These are phyloP conservation scores for Macroteleia sp. DNA, from an alignment of 2,888 invertebrate species.

Conservation along the genomic window DNA sequence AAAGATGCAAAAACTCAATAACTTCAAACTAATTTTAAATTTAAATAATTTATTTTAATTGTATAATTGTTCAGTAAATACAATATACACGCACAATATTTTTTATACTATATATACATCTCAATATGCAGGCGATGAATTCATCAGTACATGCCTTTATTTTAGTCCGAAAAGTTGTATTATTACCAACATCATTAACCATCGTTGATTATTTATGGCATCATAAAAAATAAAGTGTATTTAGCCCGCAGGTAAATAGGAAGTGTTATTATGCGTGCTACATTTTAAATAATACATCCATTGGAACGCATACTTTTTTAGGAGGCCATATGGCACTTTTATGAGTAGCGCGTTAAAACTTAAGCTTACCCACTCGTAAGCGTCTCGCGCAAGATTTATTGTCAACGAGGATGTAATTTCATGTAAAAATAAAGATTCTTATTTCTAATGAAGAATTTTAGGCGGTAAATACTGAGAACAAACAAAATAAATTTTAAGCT, in stretches of 20 bases:
- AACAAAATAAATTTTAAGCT: too few species aligned
- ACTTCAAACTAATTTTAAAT: too few species aligned
- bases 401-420: slow-evolving; percentile 30
- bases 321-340: slow-evolving; percentile 45
- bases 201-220: slow-evolving; percentile 71
- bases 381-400: slow-evolving; percentile 40
- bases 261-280: slow-evolving; percentile 49
- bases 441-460: too few species aligned
- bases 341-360: slow-evolving; percentile 49
- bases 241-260: slow-evolving; percentile 69
- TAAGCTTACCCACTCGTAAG: slow-evolving; percentile 42
- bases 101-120: too few species aligned
- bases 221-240: slow-evolving; percentile 68
- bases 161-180: slow-evolving; percentile 18
- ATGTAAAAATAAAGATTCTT: too few species aligned
- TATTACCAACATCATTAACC: slow-evolving; percentile 47
- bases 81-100: too few species aligned
- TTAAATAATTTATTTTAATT: too few species aligned
- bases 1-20: too few species aligned
- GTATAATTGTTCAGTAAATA: too few species aligned
- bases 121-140: slow-evolving; percentile 14
- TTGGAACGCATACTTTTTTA: slow-evolving; percentile 22
- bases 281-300: slow-evolving; percentile 30
- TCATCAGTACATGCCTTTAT: slow-evolving; percentile 18
- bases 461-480: too few species aligned